Percentiles rank a stretch among this genome's conserved stretches.
Conservation (phyloP, 2,888 invertebrate genomes). For the Chaitophorus viminalis region DNA sequence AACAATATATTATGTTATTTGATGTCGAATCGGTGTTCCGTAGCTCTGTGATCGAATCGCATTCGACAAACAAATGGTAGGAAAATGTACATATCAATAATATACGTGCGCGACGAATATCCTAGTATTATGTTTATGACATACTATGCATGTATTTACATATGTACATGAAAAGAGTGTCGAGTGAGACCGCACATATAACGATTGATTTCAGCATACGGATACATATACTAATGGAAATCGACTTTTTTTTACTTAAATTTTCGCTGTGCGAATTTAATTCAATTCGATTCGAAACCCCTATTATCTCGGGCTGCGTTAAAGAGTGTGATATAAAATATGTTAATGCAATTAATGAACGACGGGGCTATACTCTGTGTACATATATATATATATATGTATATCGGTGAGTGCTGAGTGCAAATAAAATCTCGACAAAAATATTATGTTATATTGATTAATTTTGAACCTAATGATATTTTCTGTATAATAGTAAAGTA, state of each 20-base stretch:
- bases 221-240: not conserved
- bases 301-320: conserved; percentile 5
- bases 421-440: not conserved
- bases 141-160: too few species aligned
- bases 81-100: not conserved
- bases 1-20: not conserved
- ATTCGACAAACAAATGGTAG: not conserved
- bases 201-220: conserved; percentile 6
- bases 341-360: conserved; percentile 47
- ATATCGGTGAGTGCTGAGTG: not conserved
- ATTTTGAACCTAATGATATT: not conserved
- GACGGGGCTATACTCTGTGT: conserved; percentile 2
- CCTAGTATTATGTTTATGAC: not conserved
- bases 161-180: too few species aligned
- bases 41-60: not conserved
- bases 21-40: not conserved
- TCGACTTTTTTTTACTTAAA: conserved; percentile 21
- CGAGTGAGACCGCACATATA: not conserved
- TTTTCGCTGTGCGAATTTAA: conserved; percentile 12
- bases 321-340: conserved; percentile 21
- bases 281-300: conserved; percentile 29
- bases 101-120: not conserved
- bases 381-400: not conserved
- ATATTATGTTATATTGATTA: conserved; percentile 12
- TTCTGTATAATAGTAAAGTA: not conserved